phyloP scores from a whole-genome alignment of 2,797 vertebrate species.

The Anabacerthia variegaticeps region DNA sequence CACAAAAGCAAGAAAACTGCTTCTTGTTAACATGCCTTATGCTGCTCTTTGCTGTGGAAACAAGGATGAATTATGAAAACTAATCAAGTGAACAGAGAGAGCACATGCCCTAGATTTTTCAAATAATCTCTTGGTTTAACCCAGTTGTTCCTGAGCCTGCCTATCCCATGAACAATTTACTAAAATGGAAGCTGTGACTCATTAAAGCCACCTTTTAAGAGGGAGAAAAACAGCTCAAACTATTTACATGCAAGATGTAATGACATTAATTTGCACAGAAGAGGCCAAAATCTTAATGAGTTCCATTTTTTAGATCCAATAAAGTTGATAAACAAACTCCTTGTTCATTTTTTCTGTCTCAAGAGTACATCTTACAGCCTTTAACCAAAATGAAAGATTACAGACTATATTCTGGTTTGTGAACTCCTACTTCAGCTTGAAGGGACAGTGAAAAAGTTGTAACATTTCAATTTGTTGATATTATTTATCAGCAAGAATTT shows the following conservation, averaged over 20 bases:
- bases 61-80: conserved; percentile 57
- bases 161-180: conserved; percentile 2
- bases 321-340: background rate
- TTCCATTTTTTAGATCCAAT: background rate
- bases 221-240: background rate
- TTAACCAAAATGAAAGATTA: background rate
- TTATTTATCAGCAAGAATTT: background rate
- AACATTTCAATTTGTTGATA: background rate
- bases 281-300: background rate
- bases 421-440: background rate
- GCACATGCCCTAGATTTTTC: conserved; percentile 63
- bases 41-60: background rate
- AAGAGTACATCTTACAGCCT: background rate
- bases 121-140: conserved; percentile 66
- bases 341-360: background rate
- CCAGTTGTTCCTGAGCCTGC: conserved; percentile 38
- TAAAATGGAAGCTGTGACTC: conserved; percentile 22
- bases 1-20: background rate
- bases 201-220: background rate
- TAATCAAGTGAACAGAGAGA: conserved; percentile 40
- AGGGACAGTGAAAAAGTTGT: background rate
- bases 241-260: background rate
- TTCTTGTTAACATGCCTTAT: background rate
- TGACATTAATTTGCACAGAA: background rate
- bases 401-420: background rate